Conservation (phyloP, 1,140 invertebrate genomes). For the Mya arenaria region DNA sequence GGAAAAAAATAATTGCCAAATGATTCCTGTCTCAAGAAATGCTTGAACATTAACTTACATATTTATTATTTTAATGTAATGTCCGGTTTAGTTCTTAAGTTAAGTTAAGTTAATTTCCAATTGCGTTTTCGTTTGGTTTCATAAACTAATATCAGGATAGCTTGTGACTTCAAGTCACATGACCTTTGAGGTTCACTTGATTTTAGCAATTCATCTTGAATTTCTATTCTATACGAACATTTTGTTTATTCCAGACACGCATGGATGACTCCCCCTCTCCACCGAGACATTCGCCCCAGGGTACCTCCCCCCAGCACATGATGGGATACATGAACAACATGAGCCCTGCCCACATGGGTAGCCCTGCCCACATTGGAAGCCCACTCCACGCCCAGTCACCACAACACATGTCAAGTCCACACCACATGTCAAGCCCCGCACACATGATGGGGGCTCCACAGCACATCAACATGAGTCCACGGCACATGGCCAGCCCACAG, state of each 20-base stretch:
- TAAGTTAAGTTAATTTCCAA: no score
- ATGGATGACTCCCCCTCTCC: constrained; percentile 48
- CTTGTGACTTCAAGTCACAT: no score
- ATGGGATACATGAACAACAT: constrained; percentile 53
- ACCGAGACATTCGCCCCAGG: constrained; percentile 27
- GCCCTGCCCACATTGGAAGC: constrained; percentile 22
- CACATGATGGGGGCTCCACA: constrained; percentile 1
- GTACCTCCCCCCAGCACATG: constrained; percentile 48
- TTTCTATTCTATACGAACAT: no score
- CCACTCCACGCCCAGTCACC: constrained; percentile 21
- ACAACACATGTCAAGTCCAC: constrained; percentile 38
- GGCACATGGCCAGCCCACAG: constrained; percentile 41
- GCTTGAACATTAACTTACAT: no score
- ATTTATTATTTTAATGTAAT: no score
- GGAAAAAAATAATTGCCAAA: no score
- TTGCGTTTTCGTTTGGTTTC: no score
- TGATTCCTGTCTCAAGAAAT: no score
- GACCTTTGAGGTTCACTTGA: no score
- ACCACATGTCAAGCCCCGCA: constrained; percentile 28
- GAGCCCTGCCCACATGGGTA: constrained; percentile 43
- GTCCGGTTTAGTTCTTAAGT: no score
- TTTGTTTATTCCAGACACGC: constrained; percentile 35
- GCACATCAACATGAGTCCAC: constrained; percentile 13
- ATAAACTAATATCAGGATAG: no score
- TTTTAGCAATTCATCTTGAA: no score